Percentiles rank a stretch among this genome's conserved stretches.
Evolutionary conservation across 2,113 vertebrate species (phyloP).

Genomic region (Myocastor coypus): DNA sequence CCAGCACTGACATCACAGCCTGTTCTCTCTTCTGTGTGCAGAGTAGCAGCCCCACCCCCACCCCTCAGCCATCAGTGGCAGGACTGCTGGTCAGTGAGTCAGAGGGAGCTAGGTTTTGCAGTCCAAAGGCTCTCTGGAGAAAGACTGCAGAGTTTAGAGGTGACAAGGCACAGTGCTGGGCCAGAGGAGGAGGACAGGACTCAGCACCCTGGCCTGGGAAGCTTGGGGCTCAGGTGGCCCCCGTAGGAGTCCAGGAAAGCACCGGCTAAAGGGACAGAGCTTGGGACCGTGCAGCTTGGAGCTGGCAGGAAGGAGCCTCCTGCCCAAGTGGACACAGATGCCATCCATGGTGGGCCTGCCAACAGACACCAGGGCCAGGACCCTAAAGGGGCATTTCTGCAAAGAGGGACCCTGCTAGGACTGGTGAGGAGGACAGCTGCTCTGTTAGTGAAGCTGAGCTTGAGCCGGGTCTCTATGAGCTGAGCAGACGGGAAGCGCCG

Average conservation of each 20-base stretch:
- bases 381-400: not conserved
- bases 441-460: not conserved
- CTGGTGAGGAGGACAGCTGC: not conserved
- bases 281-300: not conserved
- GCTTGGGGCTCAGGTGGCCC: not conserved
- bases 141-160: not conserved
- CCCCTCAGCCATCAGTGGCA: not conserved
- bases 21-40: not conserved
- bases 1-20: accelerated
- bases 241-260: not conserved
- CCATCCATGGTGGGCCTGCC: not conserved
- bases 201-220: not conserved
- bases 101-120: not conserved
- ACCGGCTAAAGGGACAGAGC: not conserved
- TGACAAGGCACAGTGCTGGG: not conserved
- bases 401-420: not conserved
- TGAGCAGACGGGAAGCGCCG: not conserved
- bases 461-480: not conserved
- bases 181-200: not conserved
- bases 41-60: not conserved
- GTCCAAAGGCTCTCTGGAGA: not conserved
- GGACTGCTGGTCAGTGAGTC: too few relatives aligned
- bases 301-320: not conserved
- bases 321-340: accelerated
- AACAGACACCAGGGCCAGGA: not conserved